Evolutionary conservation across 2,797 vertebrate genomes (phyloP), one percentile per base, ranked within the genome.

Genomic region (Poecilia wingei): DNA sequence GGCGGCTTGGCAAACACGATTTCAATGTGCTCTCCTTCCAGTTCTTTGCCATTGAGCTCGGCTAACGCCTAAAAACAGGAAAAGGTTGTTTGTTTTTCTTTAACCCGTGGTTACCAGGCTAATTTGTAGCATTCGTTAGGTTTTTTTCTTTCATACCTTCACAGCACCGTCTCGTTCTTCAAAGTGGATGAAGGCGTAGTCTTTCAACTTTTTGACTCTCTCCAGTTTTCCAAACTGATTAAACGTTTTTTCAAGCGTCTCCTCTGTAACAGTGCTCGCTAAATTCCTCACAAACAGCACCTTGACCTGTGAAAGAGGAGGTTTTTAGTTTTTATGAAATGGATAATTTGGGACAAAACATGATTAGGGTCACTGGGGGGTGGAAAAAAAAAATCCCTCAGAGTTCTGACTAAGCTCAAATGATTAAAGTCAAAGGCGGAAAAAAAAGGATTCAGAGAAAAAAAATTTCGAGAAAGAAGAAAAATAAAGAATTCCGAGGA

Each of bases 1-100:
- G 98, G 98, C 89, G 98, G 98, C 92, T 99, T 99, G 91, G 98
- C 98, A 86, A 99, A 99, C 93, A 99, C 98, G 39, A 99, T 99
- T 96, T 99, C 98, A 95, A 99, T 98, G 94, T 96, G 96, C 92
- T 99, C 98, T 92, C 98, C 98, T 93, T 99, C 98, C 57, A 99
- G 95, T 88, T 98, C 97, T 96, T 99, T 99, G 78, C 98, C 98
- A 88, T 99, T 99, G 96, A 99, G 97, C 96, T 99, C 98, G 89
- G 97, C 96, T 96, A 99, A 95, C 83, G 98, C 98, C 98, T 99
- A 90, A 76, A 88, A 93, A 14, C 91, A 66, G 91, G 91, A 22
- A 59, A 8, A 87, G 59, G 22, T 39, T 69, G 22, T 28, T 14
- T 70, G 25, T 69, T 28, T 43, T 45, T 41, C 6, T 25, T 25